Base-by-base conservation (phyloP, 1,140 invertebrate species). In the Ceratoteleas bidentatus region DNA sequence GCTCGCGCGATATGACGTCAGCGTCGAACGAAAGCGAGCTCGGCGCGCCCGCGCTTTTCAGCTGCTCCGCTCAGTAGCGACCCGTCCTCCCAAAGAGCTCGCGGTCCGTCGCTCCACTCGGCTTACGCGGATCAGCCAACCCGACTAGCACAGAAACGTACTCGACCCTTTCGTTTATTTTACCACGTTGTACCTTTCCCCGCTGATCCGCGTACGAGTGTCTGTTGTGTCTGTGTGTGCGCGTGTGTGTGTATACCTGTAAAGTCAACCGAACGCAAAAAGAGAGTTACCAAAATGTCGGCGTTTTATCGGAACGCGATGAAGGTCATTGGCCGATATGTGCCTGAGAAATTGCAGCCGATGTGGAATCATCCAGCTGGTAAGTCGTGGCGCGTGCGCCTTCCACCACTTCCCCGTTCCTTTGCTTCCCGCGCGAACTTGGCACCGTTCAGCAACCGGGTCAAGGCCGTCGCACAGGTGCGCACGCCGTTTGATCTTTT, bases 291-390 rank as follows among this genome's bases (percentile, higher is more conserved):
- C 54, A 72, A 65, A 61, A 93, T 92, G 92, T 92, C 92, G 38
- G 69, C 84, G 60, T 49, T 96, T 7, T 97, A 97, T 87, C 93
- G 92, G 87, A 92, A 93, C 11, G 85, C 95, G 6, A 94, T 97
- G 88, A 90, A 91, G 38, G 89, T 88, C 33, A 93, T 94, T 5
- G 96, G 97, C 84, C 95, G 94, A 91, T 93, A 94, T 81, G 96
- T 98, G 49, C 97, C 97, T 3, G 87, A 92, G 33, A 95, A 94
- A 88, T 86, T 98, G 36, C 94, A 95, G 87, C 97, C 97, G 16
- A 89, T 98, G 78, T 98, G 97, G 97, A 94, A 97, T 89, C 97
- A 98, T 92, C 94, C 96, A 88, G 97, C 97, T 93, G 97, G 97
- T 97, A 91, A 91, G 87, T 88, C 52, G 70, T 45, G 54, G 13